Base-by-base conservation (phyloP, 2,113 vertebrate genomes). In the Helogale parvula region DNA sequence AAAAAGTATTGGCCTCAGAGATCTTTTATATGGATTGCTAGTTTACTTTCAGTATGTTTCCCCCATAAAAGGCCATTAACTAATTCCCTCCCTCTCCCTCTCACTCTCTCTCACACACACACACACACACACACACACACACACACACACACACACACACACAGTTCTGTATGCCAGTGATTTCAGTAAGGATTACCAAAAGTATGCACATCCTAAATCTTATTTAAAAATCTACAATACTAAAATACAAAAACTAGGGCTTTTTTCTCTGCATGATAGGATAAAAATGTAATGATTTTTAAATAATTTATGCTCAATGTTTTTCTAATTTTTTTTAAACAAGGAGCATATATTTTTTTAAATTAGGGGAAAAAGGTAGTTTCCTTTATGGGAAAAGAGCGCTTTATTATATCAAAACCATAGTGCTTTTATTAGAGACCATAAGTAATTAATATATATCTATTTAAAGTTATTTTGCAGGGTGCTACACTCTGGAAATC, bases 261-360 rank as follows among this genome's bases (percentile, higher is more conserved):
- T 76, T 94, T 71, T 76, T 35, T 15, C 66, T 80, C 89, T 86
- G 45, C 25, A 63, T 41, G 68, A n/a, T 54, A 5, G 10, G 23
- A 52, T n/a, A 71, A 93, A 25, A 95, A 85, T 74, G 81, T 74
- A 65, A 63, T 54, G 29, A 57, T 90, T 80, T 54, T 69, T 94
- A 9, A 13, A 16, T 41, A 93, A 81, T 15, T 71, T 72, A 83
- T 66, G 38, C 17, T 47, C 47, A 12, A 2, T 57, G 19, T 21
- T 94, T 92, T 87, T 83, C 21, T 65, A 19, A 31, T 47, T 95
- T 81, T 60, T 92, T 91, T 77, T 8, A 79, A 89, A 92, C 31
- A 88, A 50, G 35, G 15, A 88, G 17, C 15, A 45, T 25, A 35
- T 41, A 45, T 45, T 27, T 31, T 65, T 92, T 95, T 77, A 71